phyloP scores from a whole-genome alignment of 1,140 invertebrate species.

The Parapsyche elsis region DNA sequence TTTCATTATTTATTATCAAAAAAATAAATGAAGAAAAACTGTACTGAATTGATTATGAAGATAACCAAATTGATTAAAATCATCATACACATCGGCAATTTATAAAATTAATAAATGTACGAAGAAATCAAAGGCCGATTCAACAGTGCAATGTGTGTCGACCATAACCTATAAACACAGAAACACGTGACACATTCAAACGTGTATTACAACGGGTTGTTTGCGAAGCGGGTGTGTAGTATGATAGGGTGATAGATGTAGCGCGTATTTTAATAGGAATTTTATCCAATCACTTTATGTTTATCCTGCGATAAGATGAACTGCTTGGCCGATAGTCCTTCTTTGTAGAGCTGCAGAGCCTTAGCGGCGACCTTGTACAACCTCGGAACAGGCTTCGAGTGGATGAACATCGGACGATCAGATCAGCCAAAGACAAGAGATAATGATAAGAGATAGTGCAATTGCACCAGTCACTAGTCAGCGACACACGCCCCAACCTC shows the following conservation, averaged over 20 bases:
- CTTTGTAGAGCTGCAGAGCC: conserved; percentile 73
- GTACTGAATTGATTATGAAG: too few relatives aligned
- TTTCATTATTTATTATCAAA: too few relatives aligned
- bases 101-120: too few relatives aligned
- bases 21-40: too few relatives aligned
- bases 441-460: too few relatives aligned
- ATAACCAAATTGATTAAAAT: too few relatives aligned
- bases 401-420: conserved; percentile 69
- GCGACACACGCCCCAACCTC: neutral
- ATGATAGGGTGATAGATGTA: conserved; percentile 50
- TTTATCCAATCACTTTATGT: neutral
- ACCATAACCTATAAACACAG: neutral
- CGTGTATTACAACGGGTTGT: conserved; percentile 37
- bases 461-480: too few relatives aligned
- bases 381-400: conserved; percentile 80
- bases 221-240: conserved; percentile 1
- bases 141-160: neutral
- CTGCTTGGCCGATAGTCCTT: conserved; percentile 78
- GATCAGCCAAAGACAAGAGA: too few relatives aligned
- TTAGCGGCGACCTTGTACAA: conserved; percentile 79
- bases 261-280: neutral
- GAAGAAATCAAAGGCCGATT: neutral
- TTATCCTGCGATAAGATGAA: conserved; percentile 63
- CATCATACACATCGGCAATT: too few relatives aligned
- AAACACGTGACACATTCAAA: neutral